These are phyloP conservation scores for Drosophila stalkeri DNA, from an alignment of 2,888 invertebrate species.

Conservation along the genomic window DNA sequence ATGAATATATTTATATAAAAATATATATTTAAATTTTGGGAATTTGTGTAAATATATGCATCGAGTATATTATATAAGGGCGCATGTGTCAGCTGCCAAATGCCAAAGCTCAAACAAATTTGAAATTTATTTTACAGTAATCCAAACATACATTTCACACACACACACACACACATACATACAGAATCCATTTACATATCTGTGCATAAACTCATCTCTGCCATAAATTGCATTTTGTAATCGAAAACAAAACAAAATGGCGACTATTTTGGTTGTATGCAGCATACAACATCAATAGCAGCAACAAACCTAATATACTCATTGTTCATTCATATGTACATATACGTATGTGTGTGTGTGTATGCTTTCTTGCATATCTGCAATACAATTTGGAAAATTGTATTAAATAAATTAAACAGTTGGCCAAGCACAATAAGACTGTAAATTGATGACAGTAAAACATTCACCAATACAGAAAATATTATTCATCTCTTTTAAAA, in stretches of 20 bases:
- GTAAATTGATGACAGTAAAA: neutral
- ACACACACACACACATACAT: neutral
- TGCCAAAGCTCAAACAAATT: slow-evolving; percentile 37
- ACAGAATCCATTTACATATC: neutral
- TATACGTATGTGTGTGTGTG: neutral
- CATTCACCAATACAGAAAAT: neutral
- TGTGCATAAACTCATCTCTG: slow-evolving; percentile 23
- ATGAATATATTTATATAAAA: neutral
- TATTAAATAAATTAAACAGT: slow-evolving; percentile 5
- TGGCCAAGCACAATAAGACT: neutral
- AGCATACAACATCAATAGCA: neutral
- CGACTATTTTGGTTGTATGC: slow-evolving; percentile 11
- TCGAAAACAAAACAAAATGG: slow-evolving; percentile 34
- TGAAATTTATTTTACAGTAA: slow-evolving; percentile 29
- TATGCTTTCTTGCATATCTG: neutral
- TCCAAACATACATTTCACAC: neutral
- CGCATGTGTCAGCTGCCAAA: slow-evolving; percentile 46
- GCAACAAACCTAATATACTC: slow-evolving; percentile 2
- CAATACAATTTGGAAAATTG: neutral
- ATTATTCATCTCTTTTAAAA: neutral
- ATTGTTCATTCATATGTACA: neutral
- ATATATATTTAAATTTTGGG: neutral
- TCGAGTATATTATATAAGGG: slow-evolving; percentile 7
- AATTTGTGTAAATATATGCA: neutral
- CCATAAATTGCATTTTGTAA: slow-evolving; percentile 39